These are phyloP conservation scores for Neosilurus mollespiculum DNA, from an alignment of 2,797 vertebrate species.

Conservation along the genomic window DNA sequence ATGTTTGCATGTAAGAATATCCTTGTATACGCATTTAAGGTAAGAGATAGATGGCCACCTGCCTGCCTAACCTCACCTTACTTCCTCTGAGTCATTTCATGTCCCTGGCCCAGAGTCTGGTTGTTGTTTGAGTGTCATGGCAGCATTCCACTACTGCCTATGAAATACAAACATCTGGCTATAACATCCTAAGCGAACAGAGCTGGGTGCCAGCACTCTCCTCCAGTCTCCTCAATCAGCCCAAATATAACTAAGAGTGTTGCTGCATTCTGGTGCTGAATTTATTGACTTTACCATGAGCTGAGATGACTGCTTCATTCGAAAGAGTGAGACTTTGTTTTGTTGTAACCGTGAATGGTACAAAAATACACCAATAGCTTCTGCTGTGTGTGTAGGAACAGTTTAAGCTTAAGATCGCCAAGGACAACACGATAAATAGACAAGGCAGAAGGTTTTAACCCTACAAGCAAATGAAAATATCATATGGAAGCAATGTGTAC, in stretches of 20 bases:
- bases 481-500: constrained; percentile 67
- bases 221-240: constrained; percentile 42
- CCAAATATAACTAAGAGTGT: constrained; percentile 37
- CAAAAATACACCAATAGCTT: constrained; percentile 36
- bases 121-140: constrained; percentile 76
- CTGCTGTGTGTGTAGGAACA: constrained; percentile 64
- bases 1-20: constrained; percentile 10
- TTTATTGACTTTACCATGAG: constrained; percentile 43
- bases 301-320: constrained; percentile 33
- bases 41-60: constrained; percentile 54
- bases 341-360: constrained; percentile 53
- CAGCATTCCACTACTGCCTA: constrained; percentile 70
- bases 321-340: constrained; percentile 21
- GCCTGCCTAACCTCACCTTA: constrained; percentile 69
- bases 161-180: constrained; percentile 58
- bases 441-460: constrained; percentile 39
- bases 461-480: constrained; percentile 73
- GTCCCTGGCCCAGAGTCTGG: constrained; percentile 75
- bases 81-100: constrained; percentile 82
- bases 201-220: constrained; percentile 60
- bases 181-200: constrained; percentile 58
- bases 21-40: constrained; percentile 28
- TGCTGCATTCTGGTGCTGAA: constrained; percentile 46
- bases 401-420: constrained; percentile 51
- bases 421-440: constrained; percentile 46